Base-by-base conservation (phyloP, 2,797 vertebrate species). In the Macropodus opercularis region DNA sequence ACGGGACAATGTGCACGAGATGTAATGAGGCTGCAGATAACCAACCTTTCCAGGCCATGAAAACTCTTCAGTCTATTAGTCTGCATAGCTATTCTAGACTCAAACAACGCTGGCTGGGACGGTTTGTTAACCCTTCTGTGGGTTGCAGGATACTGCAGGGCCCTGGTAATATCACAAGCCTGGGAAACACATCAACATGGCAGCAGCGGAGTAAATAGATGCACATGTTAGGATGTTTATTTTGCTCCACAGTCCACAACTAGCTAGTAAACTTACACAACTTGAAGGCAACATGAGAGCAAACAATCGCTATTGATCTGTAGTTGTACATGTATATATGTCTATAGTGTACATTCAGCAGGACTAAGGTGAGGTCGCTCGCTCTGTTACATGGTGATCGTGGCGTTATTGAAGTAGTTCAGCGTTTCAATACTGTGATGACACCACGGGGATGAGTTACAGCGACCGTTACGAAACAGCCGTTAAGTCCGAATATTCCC, bases 11-110 rank as follows among this genome's bases (percentile, higher is more conserved):
- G 42, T 18, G 18, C 44, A 75, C 76, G 55, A 70, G 54, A 59
- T 63, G 18, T 32, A 67, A 64, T 32, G 22, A 60, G 41, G 59
- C 38, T 68, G 47, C 13, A 3, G 42, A 75, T 69, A 54, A 58
- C 41, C 53, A 56, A 56, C 41, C 55, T 62, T 44, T 52, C 46
- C 27, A 47, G 26, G 32, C 41, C 51, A 63, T 51, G 24, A 63
- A 42, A 68, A 67, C 68, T 54, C 27, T 67, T 71, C 12, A 52
- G 23, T n/a, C 35, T 40, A 68, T 66, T 23, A 69, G 29, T 63
- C 19, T 63, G 59, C 19, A 77, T 69, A 63, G 56, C n/a, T 17
- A 48, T n/a, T 13, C 24, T 40, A 63, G 63, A 74, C 54, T 34
- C 27, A 75, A 79, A 67, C 46, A 63, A 75, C 58, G n/a, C 26